These are phyloP conservation scores for Nothocercus nigrocapillus DNA, from an alignment of 2,113 vertebrate species.

Conservation along the genomic window DNA sequence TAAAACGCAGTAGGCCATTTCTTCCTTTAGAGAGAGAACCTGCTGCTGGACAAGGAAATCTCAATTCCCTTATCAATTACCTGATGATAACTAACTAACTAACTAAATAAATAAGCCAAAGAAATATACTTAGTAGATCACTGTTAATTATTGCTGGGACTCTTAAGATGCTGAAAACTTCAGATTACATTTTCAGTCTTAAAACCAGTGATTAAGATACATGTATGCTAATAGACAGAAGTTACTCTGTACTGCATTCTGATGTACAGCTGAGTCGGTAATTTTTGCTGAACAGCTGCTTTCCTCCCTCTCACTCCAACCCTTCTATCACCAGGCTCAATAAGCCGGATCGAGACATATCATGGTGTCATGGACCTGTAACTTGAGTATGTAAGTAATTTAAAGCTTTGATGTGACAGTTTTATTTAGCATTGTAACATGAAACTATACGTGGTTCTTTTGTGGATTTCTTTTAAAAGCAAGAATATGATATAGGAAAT, in stretches of 20 bases:
- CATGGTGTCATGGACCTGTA: background rate
- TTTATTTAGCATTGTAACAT: background rate
- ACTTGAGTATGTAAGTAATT: background rate
- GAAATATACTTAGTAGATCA: background rate
- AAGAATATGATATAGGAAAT: background rate
- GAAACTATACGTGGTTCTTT: background rate
- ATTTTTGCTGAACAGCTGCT: background rate
- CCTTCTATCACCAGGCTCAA: background rate
- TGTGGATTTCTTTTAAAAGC: background rate
- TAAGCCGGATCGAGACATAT: background rate
- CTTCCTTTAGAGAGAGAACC: background rate
- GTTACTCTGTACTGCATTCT: background rate
- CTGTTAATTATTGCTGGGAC: background rate
- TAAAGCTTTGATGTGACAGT: background rate
- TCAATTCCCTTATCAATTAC: background rate
- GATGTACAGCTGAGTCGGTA: background rate
- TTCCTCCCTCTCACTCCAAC: background rate
- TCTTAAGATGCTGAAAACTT: background rate
- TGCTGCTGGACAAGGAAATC: background rate
- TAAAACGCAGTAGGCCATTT: background rate
- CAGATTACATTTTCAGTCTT: background rate
- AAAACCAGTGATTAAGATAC: background rate
- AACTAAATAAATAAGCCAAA: background rate
- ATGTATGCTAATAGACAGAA: accelerated
- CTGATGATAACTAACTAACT: background rate